Evolutionary conservation across 2,888 invertebrate genomes (phyloP).

Genomic region (Gisinianus flammeolus): DNA sequence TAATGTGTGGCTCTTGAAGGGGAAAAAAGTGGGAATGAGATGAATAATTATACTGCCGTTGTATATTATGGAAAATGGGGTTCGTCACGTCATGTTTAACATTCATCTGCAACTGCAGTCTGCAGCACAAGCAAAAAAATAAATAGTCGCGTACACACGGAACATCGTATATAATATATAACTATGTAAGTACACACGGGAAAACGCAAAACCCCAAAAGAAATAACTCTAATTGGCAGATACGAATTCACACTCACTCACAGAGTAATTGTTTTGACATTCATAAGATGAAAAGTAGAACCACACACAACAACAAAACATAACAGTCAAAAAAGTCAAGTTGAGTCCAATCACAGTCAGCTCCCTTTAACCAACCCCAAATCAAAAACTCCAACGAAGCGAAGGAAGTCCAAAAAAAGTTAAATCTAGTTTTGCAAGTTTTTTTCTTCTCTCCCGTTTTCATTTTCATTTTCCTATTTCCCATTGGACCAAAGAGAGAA

Average conservation of each 20-base stretch:
- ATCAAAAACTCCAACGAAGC: constrained; percentile 5
- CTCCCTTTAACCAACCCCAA: not conserved
- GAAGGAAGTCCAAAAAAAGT: constrained; percentile 23
- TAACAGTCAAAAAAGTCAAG: not conserved
- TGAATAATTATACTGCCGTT: no score
- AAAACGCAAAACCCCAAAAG: not conserved
- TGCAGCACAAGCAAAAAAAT: no score
- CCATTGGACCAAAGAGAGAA: not conserved
- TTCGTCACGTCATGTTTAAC: not conserved
- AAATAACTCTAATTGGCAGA: constrained; percentile 20
- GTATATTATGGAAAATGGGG: not conserved
- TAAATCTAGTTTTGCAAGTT: constrained; percentile 53
- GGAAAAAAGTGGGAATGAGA: no score
- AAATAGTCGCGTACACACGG: not conserved
- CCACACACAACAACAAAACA: not conserved
- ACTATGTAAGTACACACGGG: not conserved
- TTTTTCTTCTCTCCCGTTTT: constrained; percentile 18
- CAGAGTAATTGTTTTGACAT: constrained; percentile 37
- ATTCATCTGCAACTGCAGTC: no score
- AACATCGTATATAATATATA: not conserved
- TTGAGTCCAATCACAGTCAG: not conserved
- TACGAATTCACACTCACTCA: constrained; percentile 38
- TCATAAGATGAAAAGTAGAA: constrained; percentile 6
- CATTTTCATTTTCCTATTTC: not conserved
- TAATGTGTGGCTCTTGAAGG: no score